Conservation (phyloP, 2,888 invertebrate genomes). For the Orthosia gothica region DNA sequence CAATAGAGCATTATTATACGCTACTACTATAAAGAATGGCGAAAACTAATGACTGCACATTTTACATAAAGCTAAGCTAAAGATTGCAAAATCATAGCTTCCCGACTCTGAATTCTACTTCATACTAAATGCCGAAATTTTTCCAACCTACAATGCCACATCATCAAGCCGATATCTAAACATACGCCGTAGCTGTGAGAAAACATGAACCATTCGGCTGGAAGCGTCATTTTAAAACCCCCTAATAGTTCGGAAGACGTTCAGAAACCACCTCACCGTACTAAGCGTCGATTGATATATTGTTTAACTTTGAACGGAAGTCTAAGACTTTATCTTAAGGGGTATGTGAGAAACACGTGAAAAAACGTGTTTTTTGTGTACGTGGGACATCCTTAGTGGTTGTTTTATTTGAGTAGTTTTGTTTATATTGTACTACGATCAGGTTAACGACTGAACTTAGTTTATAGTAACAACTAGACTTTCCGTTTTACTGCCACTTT, state of each 20-base stretch:
- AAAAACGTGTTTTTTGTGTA: slow-evolving; percentile 49
- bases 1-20: neutral
- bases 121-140: neutral
- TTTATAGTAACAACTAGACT: slow-evolving; percentile 45
- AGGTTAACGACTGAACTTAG: slow-evolving; percentile 45
- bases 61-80: neutral
- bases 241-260: slow-evolving; percentile 58
- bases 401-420: slow-evolving; percentile 63
- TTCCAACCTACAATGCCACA: slow-evolving; percentile 14
- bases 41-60: neutral
- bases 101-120: slow-evolving; percentile 10
- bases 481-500: slow-evolving; percentile 24
- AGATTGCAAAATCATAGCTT: neutral
- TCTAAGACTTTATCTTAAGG: slow-evolving; percentile 66
- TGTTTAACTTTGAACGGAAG: slow-evolving; percentile 76
- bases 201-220: slow-evolving; percentile 41
- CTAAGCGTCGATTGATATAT: slow-evolving; percentile 76
- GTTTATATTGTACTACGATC: slow-evolving; percentile 57
- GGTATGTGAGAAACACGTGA: slow-evolving; percentile 63
- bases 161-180: slow-evolving; percentile 29
- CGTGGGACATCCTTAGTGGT: slow-evolving; percentile 38
- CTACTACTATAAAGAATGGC: neutral
- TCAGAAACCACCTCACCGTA: slow-evolving; percentile 59
- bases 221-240: slow-evolving; percentile 68
- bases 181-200: slow-evolving; percentile 37